Conservation (phyloP, 2,113 vertebrate genomes). For the Chionodraco myersi region DNA sequence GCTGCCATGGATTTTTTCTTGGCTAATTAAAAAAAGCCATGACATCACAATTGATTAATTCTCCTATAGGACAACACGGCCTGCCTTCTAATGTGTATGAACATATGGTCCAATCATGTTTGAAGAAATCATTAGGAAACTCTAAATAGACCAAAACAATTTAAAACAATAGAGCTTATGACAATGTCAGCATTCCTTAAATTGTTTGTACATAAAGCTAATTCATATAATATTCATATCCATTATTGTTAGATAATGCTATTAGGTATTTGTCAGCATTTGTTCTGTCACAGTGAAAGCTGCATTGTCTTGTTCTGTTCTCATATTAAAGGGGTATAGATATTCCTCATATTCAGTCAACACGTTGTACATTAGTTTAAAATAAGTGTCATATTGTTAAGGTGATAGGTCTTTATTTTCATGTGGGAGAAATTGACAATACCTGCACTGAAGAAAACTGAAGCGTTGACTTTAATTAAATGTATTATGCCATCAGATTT, state of each 20-base stretch:
- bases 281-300: conserved; percentile 5
- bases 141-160: neutral
- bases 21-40: conserved; percentile 42
- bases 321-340: neutral
- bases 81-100: neutral
- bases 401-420: neutral
- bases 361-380: neutral
- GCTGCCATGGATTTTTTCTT: conserved; percentile 61
- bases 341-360: neutral
- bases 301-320: neutral
- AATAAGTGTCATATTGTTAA: neutral
- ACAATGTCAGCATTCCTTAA: neutral
- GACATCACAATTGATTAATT: conserved; percentile 7
- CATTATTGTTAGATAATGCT: neutral
- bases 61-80: neutral
- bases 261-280: neutral
- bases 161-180: neutral
- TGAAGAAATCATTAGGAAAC: neutral
- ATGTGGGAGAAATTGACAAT: neutral
- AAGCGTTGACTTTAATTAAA: no score
- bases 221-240: neutral
- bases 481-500: no score
- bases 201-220: neutral
- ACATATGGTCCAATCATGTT: neutral
- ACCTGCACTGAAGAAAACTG: neutral